Percentiles rank a stretch among this genome's conserved stretches.
Conservation (phyloP, 2,113 vertebrate genomes). For the Tautogolabrus adspersus region DNA sequence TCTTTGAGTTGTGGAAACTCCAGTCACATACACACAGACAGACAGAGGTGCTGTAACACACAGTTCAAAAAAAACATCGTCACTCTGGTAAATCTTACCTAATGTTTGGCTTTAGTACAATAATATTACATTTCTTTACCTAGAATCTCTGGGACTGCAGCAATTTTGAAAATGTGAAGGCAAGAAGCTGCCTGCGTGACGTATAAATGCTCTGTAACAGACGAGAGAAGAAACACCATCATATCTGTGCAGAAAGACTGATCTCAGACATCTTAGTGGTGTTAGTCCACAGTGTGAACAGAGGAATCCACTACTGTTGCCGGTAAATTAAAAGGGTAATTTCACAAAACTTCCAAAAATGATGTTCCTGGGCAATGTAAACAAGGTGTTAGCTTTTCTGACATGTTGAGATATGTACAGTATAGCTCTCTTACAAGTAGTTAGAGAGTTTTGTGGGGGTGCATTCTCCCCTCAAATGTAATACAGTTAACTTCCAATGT, state of each 20-base stretch:
- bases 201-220: too few species aligned
- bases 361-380: too few species aligned
- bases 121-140: constrained; percentile 25
- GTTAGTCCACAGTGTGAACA: neutral
- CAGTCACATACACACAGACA: neutral
- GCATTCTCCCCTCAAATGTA: too few species aligned
- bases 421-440: too few species aligned
- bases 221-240: too few species aligned
- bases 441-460: too few species aligned
- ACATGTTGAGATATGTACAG: too few species aligned
- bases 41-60: neutral
- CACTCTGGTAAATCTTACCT: constrained; percentile 18
- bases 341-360: neutral
- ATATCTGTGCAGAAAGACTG: too few species aligned
- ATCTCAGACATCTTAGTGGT: too few species aligned
- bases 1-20: constrained; percentile 19
- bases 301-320: neutral
- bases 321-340: neutral
- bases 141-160: constrained; percentile 3
- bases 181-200: neutral
- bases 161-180: constrained; percentile 5
- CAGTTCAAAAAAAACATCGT: neutral
- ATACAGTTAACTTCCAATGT: too few species aligned
- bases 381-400: too few species aligned
- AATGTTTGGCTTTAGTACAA: constrained; percentile 23